Conservation (phyloP, 2,113 vertebrate species). For the Calidris pygmaea region DNA sequence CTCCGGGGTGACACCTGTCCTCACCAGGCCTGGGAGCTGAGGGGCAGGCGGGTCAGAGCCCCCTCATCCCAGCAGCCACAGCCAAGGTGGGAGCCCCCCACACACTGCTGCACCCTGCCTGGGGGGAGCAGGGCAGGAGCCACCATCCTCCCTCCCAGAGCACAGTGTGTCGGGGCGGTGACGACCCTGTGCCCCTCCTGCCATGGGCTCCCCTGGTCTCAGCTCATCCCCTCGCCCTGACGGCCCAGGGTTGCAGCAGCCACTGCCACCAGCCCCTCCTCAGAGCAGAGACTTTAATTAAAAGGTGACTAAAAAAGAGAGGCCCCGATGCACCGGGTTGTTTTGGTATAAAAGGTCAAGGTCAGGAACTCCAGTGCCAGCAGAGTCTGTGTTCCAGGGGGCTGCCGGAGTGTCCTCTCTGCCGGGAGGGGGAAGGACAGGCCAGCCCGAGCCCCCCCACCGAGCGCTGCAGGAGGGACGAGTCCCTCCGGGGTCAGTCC, state of each 20-base stretch:
- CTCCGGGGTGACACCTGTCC: not conserved
- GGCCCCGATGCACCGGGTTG: not conserved
- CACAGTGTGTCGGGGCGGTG: accelerated
- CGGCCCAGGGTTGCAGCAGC: accelerated
- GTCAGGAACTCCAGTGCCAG: not conserved
- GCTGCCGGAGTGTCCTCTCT: not conserved
- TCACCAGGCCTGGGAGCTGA: not conserved
- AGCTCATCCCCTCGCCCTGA: accelerated
- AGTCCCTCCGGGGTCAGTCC: not conserved
- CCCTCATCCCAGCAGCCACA: not conserved
- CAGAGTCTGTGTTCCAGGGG: not conserved
- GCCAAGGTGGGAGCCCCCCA: not conserved
- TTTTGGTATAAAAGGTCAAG: not conserved
- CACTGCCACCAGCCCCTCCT: not conserved
- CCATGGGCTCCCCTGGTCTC: accelerated
- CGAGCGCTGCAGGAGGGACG: accelerated
- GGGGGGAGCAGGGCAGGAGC: not conserved
- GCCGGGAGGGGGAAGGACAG: not conserved
- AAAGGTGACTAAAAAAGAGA: slow-evolving; percentile 19
- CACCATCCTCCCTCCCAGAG: accelerated
- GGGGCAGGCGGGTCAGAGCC: not conserved
- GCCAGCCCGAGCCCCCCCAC: not conserved
- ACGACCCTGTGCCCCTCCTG: accelerated
- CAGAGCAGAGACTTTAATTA: not conserved
- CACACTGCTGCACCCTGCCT: too few relatives aligned